phyloP scores from a whole-genome alignment of 1,140 invertebrate species.

The Neodiprion pinetum region DNA sequence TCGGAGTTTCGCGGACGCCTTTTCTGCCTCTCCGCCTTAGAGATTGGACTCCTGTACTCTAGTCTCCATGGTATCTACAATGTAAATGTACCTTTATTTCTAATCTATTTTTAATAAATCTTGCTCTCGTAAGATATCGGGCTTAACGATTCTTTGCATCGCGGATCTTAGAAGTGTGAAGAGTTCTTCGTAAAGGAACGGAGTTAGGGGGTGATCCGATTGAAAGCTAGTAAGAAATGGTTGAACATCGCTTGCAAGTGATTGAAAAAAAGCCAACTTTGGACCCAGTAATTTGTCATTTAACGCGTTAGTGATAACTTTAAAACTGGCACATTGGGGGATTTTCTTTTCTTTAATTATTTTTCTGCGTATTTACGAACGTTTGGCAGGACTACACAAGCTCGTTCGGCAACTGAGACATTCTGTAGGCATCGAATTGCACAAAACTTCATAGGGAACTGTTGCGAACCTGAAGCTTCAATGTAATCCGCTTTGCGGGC shows the following conservation, averaged over 20 bases:
- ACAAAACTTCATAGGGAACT: constrained; percentile 33
- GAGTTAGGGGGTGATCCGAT: constrained; percentile 24
- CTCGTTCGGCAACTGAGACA: constrained; percentile 27
- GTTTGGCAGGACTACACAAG: constrained; percentile 25
- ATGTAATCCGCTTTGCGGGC: constrained; percentile 28
- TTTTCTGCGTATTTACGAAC: constrained; percentile 21
- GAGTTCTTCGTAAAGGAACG: constrained; percentile 28
- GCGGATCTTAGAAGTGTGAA: constrained; percentile 12
- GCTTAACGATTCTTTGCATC: constrained; percentile 23
- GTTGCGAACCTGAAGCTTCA: constrained; percentile 17
- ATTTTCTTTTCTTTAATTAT: constrained; percentile 18
- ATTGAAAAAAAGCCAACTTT: constrained; percentile 34
- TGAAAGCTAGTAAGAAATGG: constrained; percentile 34
- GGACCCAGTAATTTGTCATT: constrained; percentile 27
- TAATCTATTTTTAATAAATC: constrained; percentile 12
- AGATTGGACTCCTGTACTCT: too few species aligned
- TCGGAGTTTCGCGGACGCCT: too few species aligned
- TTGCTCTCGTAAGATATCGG: constrained; percentile 5
- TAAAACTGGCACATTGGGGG: constrained; percentile 23
- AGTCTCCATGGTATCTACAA: too few species aligned
- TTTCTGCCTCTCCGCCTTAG: too few species aligned
- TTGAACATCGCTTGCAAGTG: constrained; percentile 26
- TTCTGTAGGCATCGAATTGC: constrained; percentile 31
- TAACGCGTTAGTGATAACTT: constrained; percentile 18
- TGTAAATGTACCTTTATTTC: too few species aligned